Base-by-base conservation (phyloP, 1,140 invertebrate species). In the Nasonia giraulti region DNA sequence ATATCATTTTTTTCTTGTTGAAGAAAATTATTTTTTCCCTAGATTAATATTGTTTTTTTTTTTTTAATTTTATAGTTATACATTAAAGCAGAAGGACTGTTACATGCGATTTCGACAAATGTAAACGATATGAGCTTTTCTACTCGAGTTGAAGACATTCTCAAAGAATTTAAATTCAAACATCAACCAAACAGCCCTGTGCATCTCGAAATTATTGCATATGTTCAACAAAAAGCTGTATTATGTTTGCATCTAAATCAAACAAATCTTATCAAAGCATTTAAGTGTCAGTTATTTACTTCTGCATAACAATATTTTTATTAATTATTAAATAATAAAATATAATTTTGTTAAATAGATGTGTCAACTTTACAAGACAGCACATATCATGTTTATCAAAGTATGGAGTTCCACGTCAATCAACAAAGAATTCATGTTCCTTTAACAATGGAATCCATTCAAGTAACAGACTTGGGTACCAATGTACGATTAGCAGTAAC, bases 181-280 rank as follows among this genome's bases (percentile, higher is more conserved):
- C 87, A 92, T 40, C 90, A 92, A 66, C 83, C 87, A 14, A 90
- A 88, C 0, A 93, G 93, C 78, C 90, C 93, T 31, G 88, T 94
- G 12, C 94, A 95, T 85, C 88, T 95, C 40, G 95, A 95, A 89
- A 89, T 95, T 40, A 94, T 95, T 78, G 88, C 94, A 20, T 93
- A 94, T 87, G 91, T 95, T 88, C 94, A 95, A 89, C 93, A 93
- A 74, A 95, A 94, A 87, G 93, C 94, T 31, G 93, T 95, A 47
- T 89, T 94, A 6, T 94, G 94, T n/a, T 91, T 94, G 84, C 93
- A 95, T 86, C 90, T 94, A 44, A 95, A 95, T 87, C 91, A 93
- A 85, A 93, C 94, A 47, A 94, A 92, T 85, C 94, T 95, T 83
- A 87, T 91, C 23, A 92, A 93, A 82, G 90, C 92, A 71, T 88